These are phyloP conservation scores for Thyatira batis DNA, from an alignment of 2,888 invertebrate species.

Conservation along the genomic window DNA sequence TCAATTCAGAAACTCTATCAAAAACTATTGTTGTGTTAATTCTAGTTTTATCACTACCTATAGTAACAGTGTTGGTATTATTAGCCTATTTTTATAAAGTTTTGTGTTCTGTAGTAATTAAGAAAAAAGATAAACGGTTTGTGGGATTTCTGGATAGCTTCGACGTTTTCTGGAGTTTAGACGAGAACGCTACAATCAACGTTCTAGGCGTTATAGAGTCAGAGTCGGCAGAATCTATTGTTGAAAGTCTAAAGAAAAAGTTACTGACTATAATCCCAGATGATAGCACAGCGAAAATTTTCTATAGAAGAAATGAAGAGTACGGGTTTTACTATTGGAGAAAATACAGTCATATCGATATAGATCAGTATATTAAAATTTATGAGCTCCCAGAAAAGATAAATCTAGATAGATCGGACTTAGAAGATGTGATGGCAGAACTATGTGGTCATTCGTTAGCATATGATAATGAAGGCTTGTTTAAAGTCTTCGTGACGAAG, in stretches of 20 bases:
- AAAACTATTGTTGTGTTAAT: slow-evolving; percentile 27
- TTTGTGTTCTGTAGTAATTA: slow-evolving; percentile 48
- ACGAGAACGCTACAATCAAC: slow-evolving; percentile 72
- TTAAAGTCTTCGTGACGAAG: slow-evolving; percentile 75
- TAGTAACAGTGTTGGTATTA: slow-evolving; percentile 31
- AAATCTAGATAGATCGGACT: slow-evolving; percentile 42
- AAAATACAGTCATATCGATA: slow-evolving; percentile 49
- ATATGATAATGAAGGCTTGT: slow-evolving; percentile 66
- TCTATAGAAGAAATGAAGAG: slow-evolving; percentile 62
- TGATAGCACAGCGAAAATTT: slow-evolving; percentile 56
- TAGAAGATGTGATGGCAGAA: slow-evolving; percentile 61
- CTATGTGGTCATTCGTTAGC: slow-evolving; percentile 67
- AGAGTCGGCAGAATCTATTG: slow-evolving; percentile 37
- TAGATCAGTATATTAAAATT: slow-evolving; percentile 70
- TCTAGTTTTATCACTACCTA: slow-evolving; percentile 37
- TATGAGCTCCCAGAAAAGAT: slow-evolving; percentile 50
- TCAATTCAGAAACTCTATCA: slow-evolving; percentile 18
- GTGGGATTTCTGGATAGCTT: slow-evolving; percentile 73
- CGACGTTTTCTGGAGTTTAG: slow-evolving; percentile 80
- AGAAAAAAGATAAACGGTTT: slow-evolving; percentile 55
- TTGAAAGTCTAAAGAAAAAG: slow-evolving; percentile 45
- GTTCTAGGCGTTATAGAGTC: slow-evolving; percentile 72
- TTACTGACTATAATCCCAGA: slow-evolving; percentile 33
- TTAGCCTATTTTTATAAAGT: slow-evolving; percentile 45
- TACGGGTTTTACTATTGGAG: slow-evolving; percentile 81